Conservation (phyloP, 2,888 invertebrate genomes). For the Pseudococcus longispinus region DNA sequence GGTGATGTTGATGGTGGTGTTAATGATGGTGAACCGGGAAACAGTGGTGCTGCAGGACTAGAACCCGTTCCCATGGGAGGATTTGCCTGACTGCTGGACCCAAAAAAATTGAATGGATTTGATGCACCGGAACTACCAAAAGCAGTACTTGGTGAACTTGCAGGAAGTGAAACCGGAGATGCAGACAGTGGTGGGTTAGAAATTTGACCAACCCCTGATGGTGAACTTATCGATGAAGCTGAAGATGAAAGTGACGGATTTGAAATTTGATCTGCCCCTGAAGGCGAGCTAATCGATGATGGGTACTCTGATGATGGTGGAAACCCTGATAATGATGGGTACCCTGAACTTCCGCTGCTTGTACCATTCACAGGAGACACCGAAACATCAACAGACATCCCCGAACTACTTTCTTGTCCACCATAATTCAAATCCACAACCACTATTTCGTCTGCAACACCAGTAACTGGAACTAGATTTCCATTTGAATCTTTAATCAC, state of each 20-base stretch:
- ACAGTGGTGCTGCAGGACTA: background rate
- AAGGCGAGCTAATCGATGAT: background rate
- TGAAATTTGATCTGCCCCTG: background rate
- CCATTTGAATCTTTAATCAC: background rate
- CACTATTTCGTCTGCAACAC: background rate
- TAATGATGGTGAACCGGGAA: background rate
- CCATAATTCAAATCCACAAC: conserved; percentile 32
- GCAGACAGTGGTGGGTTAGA: background rate
- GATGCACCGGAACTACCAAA: background rate
- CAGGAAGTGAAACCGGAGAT: background rate
- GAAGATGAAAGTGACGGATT: background rate
- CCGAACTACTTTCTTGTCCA: background rate
- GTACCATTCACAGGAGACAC: background rate
- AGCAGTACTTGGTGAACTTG: background rate
- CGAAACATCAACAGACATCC: conserved; percentile 3
- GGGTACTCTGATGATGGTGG: background rate
- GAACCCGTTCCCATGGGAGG: background rate
- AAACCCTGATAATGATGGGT: background rate
- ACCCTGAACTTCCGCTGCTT: background rate
- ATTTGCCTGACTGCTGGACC: background rate
- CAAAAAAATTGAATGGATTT: background rate
- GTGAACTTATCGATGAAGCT: background rate
- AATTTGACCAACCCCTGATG: background rate
- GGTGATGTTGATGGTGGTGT: background rate
- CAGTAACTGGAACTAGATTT: background rate